phyloP scores from a whole-genome alignment of 1,140 invertebrate genomes.

The Tachypleus tridentatus region DNA sequence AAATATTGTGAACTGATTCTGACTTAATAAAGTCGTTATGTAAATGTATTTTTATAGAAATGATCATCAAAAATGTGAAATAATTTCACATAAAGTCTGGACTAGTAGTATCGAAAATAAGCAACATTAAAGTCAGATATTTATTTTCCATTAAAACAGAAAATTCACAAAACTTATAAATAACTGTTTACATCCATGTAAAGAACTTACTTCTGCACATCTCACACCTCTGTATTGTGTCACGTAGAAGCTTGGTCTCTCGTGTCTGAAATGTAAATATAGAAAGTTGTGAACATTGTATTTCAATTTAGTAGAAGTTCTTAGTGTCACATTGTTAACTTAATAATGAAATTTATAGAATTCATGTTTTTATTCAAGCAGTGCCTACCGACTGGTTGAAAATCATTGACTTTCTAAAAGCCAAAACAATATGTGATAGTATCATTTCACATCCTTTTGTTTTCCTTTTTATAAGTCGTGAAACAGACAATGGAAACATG shows the following conservation, averaged over 20 bases:
- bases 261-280: conserved; percentile 43
- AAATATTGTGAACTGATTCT: no score
- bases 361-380: neutral
- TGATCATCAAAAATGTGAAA: no score
- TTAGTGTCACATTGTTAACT: neutral
- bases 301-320: neutral
- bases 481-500: no score
- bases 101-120: conserved; percentile 5
- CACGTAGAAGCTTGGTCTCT: conserved; percentile 54
- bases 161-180: conserved; percentile 3
- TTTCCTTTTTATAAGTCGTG: no score
- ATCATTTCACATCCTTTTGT: neutral
- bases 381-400: neutral
- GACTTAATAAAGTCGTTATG: no score
- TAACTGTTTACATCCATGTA: neutral
- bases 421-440: neutral
- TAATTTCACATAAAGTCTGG: no score
- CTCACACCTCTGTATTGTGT: conserved; percentile 62
- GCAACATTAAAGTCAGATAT: conserved; percentile 8
- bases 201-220: conserved; percentile 41
- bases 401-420: neutral
- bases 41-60: no score
- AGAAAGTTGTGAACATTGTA: neutral
- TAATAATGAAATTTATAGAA: neutral
- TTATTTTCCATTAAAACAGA: conserved; percentile 12